Conservation (phyloP, 2,888 invertebrate species). For the Brassicogethes aeneus region DNA sequence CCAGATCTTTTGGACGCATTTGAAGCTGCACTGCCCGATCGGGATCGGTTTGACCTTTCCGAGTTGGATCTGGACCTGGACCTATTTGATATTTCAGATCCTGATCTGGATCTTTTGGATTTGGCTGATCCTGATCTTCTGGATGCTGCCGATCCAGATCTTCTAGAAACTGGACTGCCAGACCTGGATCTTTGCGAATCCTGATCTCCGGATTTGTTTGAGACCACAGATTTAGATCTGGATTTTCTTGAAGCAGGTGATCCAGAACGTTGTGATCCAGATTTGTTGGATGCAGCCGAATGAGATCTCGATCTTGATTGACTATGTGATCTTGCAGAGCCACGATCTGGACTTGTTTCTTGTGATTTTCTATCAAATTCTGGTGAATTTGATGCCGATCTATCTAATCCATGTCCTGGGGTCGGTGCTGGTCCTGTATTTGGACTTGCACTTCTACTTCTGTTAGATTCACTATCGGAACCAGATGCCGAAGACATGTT, state of each 20-base stretch:
- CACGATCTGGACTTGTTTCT: constrained; percentile 12
- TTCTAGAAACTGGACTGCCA: constrained; percentile 41
- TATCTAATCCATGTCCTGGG: constrained; percentile 34
- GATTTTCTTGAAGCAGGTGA: constrained; percentile 20
- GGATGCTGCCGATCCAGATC: constrained; percentile 38
- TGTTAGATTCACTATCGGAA: constrained; percentile 44
- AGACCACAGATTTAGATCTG: constrained; percentile 31
- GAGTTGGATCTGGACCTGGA: constrained; percentile 23
- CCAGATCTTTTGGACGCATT: constrained; percentile 15
- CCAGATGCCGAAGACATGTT: constrained; percentile 37
- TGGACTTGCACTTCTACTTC: constrained; percentile 40
- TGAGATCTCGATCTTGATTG: constrained; percentile 21
- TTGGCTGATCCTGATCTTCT: constrained; percentile 38
- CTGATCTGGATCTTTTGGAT: constrained; percentile 31
- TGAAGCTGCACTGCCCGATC: constrained; percentile 15
- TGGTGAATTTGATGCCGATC: constrained; percentile 32
- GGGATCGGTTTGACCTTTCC: constrained; percentile 13
- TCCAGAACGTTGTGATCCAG: constrained; percentile 19
- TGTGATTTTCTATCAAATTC: constrained; percentile 20
- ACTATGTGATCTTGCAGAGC: constrained; percentile 10
- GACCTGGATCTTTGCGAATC: constrained; percentile 15
- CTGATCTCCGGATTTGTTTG: constrained; percentile 18
- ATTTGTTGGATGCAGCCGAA: constrained; percentile 24
- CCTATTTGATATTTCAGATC: constrained; percentile 11
- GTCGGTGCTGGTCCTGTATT: constrained; percentile 37